Conservation (phyloP, 2,797 vertebrate genomes). For the Allenopithecus nigroviridis region DNA sequence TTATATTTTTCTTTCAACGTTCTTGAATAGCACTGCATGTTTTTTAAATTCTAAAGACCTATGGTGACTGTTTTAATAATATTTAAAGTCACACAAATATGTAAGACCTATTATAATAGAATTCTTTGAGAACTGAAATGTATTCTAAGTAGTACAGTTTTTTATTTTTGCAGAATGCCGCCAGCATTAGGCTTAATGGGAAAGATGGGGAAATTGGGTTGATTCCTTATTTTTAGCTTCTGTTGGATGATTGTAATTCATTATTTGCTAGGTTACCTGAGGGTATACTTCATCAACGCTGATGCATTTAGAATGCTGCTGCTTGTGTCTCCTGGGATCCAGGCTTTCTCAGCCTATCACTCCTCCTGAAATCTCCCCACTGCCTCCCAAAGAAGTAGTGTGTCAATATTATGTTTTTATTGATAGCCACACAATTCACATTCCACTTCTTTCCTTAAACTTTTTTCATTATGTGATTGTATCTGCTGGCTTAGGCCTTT, state of each 20-base stretch:
- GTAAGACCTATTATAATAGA: neutral
- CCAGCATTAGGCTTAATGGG: neutral
- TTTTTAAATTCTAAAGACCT: neutral
- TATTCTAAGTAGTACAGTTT: neutral
- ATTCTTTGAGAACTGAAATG: neutral
- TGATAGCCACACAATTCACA: constrained; percentile 30
- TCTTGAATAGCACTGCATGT: neutral
- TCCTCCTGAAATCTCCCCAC: neutral
- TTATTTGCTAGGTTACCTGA: constrained; percentile 43
- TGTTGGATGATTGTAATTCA: constrained; percentile 42
- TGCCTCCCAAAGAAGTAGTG: constrained; percentile 10
- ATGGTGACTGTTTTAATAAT: neutral
- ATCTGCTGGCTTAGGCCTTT: constrained; percentile 33
- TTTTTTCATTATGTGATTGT: constrained; percentile 3
- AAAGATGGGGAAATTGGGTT: constrained; percentile 45
- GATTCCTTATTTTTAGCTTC: constrained; percentile 59
- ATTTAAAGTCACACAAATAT: neutral
- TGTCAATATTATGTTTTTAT: constrained; percentile 36
- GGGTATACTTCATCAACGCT: constrained; percentile 47
- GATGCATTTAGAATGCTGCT: constrained; percentile 65
- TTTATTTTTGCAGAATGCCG: neutral
- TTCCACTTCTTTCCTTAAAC: constrained; percentile 16
- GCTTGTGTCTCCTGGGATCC: constrained; percentile 55
- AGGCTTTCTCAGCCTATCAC: constrained; percentile 29
- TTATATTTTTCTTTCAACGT: neutral